phyloP scores from a whole-genome alignment of 2,113 vertebrate genomes.

The Tonatia bakeri region DNA sequence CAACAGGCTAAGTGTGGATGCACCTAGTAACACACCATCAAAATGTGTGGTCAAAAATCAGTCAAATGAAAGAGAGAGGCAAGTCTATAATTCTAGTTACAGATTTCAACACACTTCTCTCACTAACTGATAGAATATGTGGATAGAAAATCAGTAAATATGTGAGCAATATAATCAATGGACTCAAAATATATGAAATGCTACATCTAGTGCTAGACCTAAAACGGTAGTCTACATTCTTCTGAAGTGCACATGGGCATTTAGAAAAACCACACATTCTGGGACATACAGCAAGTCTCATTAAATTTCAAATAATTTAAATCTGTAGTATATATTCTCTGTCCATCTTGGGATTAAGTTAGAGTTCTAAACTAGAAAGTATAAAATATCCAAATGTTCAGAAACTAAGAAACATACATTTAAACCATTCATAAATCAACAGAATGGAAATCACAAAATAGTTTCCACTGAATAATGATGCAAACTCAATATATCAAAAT shows the following conservation, averaged over 20 bases:
- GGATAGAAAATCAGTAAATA: not conserved
- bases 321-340: not conserved
- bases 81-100: not conserved
- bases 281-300: not conserved
- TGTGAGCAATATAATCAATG: not conserved
- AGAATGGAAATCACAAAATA: not conserved
- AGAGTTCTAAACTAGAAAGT: not conserved
- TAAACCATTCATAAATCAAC: not conserved
- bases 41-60: not conserved
- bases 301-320: not conserved
- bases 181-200: not conserved
- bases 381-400: not conserved
- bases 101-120: not conserved
- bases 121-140: not conserved
- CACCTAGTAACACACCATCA: not conserved
- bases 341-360: not conserved
- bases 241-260: not conserved
- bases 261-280: not conserved
- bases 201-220: not conserved
- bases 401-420: not conserved
- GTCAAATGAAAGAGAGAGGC: not conserved
- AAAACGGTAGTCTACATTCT: not conserved
- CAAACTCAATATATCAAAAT: not conserved
- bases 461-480: not conserved
- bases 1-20: not conserved